Evolutionary conservation across 2,113 vertebrate genomes (phyloP), one percentile per base, ranked within the genome.

Genomic region (Telmatochromis sp.): DNA sequence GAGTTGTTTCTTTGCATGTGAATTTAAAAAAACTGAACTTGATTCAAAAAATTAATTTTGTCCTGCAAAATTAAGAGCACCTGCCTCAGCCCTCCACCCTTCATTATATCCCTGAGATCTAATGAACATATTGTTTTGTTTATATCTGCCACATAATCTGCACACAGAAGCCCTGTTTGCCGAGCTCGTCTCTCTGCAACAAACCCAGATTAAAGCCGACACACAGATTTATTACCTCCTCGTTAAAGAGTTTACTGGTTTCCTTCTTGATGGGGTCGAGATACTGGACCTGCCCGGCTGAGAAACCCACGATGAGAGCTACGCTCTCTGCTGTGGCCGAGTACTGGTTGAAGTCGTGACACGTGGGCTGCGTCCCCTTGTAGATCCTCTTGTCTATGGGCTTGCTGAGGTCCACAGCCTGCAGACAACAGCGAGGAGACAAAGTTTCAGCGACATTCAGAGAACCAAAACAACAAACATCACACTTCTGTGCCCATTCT

Each of bases 281-380:
- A 90, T 97, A 98, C 94, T 99, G 98, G 86, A 99, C 97, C 89
- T 98, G 98, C 2, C 98, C 98, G 0, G 98, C 98, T 0, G 98
- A 98, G 96, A 99, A 98, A 4, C 98, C 98, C 60, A 99, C 98
- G 5, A 99, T 96, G 23, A 99, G 97, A 4, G 97, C 96, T 3
- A 98, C 97, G 17, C 97, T 98, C 92, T 98, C 97, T 0, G 97
- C 93, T 4, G 97, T 97, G 9, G 98, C 98, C 0, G 98, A 98
- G 95, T 97, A 97, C 96, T 98, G 98, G 95, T 98, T 99, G 93
- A 99, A 98, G 93, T 98, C 98, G 2, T 99, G 98, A 88, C 98
- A 99, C 0, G 98, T 98, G 2, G 98, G 98, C 94, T 98, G 98
- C 0, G 98, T 98, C 47, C 98, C 98, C 90, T 98, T 98, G 91